Conservation (phyloP, 2,797 vertebrate species). For the Parambassis ranga region DNA sequence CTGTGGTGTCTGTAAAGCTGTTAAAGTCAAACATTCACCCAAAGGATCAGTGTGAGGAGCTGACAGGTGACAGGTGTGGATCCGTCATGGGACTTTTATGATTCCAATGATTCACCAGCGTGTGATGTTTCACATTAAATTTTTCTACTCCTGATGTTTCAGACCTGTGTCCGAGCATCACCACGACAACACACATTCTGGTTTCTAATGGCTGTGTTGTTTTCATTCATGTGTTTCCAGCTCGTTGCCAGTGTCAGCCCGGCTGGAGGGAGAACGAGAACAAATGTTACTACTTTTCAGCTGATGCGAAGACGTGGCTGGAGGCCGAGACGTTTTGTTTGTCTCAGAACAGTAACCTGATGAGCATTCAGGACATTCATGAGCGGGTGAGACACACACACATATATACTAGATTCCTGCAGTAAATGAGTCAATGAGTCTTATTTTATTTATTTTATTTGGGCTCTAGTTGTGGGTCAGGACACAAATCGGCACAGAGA, state of each 20-base stretch:
- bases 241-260: constrained; percentile 66
- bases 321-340: constrained; percentile 69
- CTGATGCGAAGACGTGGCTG: constrained; percentile 67
- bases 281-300: constrained; percentile 80
- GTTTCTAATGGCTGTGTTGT: not conserved
- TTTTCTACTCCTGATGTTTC: too few species aligned
- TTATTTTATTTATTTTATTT: too few species aligned
- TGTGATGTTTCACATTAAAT: not conserved
- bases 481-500: constrained; percentile 69
- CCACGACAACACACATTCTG: too few species aligned
- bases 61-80: constrained; percentile 1
- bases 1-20: constrained; percentile 1
- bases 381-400: constrained; percentile 74
- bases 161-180: too few species aligned
- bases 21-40: constrained; percentile 76
- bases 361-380: constrained; percentile 75
- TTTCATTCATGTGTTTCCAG: constrained; percentile 38
- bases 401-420: not conserved
- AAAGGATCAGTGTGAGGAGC: not conserved
- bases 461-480: constrained; percentile 79
- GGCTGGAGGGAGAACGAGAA: constrained; percentile 77
- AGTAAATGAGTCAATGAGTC: too few species aligned
- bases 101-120: constrained; percentile 6
- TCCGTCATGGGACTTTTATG: constrained; percentile 69
- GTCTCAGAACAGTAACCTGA: constrained; percentile 61